These are phyloP conservation scores for Willisornis vidua DNA, from an alignment of 2,113 vertebrate genomes.

Conservation along the genomic window DNA sequence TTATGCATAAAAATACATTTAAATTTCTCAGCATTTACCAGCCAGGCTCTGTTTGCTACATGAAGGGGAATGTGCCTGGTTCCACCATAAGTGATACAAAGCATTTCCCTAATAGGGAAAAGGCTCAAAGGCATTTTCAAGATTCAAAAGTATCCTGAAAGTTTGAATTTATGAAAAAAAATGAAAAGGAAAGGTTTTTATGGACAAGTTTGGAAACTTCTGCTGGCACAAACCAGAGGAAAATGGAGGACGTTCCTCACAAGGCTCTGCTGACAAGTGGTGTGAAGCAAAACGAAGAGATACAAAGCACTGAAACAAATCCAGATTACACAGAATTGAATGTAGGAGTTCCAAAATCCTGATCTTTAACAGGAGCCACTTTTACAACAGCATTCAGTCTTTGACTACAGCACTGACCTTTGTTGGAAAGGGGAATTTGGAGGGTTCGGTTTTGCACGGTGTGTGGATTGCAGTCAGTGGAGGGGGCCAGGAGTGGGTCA, in stretches of 20 bases:
- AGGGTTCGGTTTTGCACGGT: constrained; percentile 98
- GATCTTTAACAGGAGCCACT: not conserved
- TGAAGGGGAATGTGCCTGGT: not conserved
- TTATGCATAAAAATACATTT: not conserved
- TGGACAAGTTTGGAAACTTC: not conserved
- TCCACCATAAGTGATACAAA: not conserved
- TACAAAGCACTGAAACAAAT: not conserved
- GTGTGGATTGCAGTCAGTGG: constrained; percentile 98
- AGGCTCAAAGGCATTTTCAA: not conserved
- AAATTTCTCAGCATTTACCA: not conserved
- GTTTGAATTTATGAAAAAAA: not conserved
- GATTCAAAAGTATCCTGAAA: not conserved
- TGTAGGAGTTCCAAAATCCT: not conserved
- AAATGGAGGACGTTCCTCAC: not conserved
- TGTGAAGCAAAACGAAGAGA: not conserved
- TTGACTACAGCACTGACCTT: constrained; percentile 84
- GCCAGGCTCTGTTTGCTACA: not conserved
- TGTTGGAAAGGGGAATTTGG: constrained; percentile 97
- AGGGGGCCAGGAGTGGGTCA: constrained; percentile 98
- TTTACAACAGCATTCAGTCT: not conserved
- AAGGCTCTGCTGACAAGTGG: not conserved
- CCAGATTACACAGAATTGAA: not conserved
- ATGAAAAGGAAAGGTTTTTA: not conserved
- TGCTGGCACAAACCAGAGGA: not conserved
- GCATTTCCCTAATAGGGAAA: not conserved